Evolutionary conservation across 2,888 invertebrate species (phyloP).

Genomic region (Aporophyla lueneburgensis): DNA sequence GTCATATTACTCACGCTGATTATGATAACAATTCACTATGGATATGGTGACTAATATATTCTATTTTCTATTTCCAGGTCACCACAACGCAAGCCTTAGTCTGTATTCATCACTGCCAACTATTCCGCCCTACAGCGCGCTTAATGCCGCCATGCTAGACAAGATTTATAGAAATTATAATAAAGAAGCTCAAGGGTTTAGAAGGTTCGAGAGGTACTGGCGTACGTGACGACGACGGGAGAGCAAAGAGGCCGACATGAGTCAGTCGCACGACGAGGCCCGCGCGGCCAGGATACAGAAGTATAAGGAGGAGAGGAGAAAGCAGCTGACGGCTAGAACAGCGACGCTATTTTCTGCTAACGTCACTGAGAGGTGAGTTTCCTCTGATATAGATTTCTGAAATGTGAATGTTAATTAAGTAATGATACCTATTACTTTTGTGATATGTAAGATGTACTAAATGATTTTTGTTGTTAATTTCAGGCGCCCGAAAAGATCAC

Average conservation of each 20-base stretch:
- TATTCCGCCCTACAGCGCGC: slow-evolving; percentile 85
- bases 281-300: slow-evolving; percentile 92
- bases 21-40: slow-evolving; percentile 56
- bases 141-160: slow-evolving; percentile 89
- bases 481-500: slow-evolving; percentile 83
- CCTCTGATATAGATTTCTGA: not conserved
- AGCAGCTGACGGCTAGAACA: slow-evolving; percentile 92
- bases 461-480: slow-evolving; percentile 68
- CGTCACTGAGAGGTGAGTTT: slow-evolving; percentile 88
- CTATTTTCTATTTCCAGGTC: slow-evolving; percentile 81
- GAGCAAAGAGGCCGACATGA: slow-evolving; percentile 79
- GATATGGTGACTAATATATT: slow-evolving; percentile 29
- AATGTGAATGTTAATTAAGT: not conserved
- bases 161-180: slow-evolving; percentile 77
- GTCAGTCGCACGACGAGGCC: slow-evolving; percentile 86
- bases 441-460: slow-evolving; percentile 27
- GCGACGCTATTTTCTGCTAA: slow-evolving; percentile 92
- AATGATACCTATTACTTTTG: not conserved
- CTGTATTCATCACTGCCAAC: slow-evolving; percentile 88
- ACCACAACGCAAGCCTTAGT: slow-evolving; percentile 78
- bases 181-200: slow-evolving; percentile 75
- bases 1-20: slow-evolving; percentile 68
- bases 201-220: slow-evolving; percentile 75
- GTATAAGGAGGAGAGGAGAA: slow-evolving; percentile 94
- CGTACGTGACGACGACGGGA: slow-evolving; percentile 82